Evolutionary conservation across 2,797 vertebrate genomes (phyloP), one percentile per base, ranked within the genome.

Genomic region (Callimico goeldii): DNA sequence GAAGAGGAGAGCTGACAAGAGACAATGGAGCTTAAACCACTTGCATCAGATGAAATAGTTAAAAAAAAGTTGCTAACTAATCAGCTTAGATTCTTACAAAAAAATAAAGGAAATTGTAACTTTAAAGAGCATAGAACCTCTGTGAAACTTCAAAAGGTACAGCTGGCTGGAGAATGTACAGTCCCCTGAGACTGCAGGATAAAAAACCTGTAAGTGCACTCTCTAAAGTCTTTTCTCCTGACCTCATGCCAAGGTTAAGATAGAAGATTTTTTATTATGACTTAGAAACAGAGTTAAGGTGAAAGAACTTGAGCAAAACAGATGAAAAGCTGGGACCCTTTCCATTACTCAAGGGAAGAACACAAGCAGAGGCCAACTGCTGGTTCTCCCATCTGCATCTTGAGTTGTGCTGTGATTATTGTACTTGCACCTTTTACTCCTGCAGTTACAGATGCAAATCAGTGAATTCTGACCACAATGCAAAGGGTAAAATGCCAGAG

Each of bases 161-260:
- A 96, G 97, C 82, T 97, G 94, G 90, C 86, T 94, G 52, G 95
- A 97, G 94, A 87, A 92, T 64, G 95, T 93, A 80, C 92, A 67
- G 88, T 94, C 96, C 86, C 96, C 50, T 14, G 97, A 93, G 97
- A 97, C 30, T 5, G 15, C 13, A 83, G 84, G 85, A 95, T 97
- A 73, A 93, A 97, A 97, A 96, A 96, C 85, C 91, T 92, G 64
- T 86, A 95, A 97, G 97, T 96, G 90, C n/a, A 83, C 88, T 94
- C 90, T 97, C 94, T 90, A 84, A 88, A 88, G 90, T 97, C 94
- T 97, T 97, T 96, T 96, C 94, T 97, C 48, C 43, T 97, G 95
- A 97, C 97, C 97, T 98, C 86, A 91, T 73, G 93, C 95, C 97
- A 98, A 96, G 96, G 97, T 97, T 97, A 97, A 97, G 96, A 94